These are phyloP conservation scores for Mungos mungo DNA, from an alignment of 2,113 vertebrate genomes.

Conservation along the genomic window DNA sequence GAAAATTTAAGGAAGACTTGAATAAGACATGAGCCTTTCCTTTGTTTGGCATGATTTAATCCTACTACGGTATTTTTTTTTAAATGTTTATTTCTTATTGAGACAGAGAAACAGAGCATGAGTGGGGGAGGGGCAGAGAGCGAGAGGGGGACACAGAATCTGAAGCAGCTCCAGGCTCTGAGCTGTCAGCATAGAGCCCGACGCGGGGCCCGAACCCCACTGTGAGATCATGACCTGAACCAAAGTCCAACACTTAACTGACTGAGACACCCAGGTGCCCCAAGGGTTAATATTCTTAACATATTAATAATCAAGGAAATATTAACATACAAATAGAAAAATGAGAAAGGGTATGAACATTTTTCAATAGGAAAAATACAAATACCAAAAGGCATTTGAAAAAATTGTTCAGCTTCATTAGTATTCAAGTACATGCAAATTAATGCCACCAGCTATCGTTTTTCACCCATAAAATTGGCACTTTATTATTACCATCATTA, in stretches of 20 bases:
- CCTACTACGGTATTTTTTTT: neutral
- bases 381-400: constrained; percentile 65
- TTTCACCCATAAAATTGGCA: constrained; percentile 39
- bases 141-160: no score
- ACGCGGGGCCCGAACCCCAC: no score
- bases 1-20: neutral
- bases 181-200: no score
- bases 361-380: constrained; percentile 57
- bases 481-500: constrained; percentile 20
- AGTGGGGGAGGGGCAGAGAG: no score
- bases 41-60: neutral
- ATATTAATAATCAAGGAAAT: constrained; percentile 44
- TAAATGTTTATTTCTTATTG: no score
- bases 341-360: constrained; percentile 24
- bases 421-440: constrained; percentile 68
- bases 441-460: constrained; percentile 43
- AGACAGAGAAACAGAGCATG: no score
- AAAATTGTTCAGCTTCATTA: constrained; percentile 44
- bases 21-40: neutral
- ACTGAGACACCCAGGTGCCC: no score
- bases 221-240: no score
- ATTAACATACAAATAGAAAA: constrained; percentile 70
- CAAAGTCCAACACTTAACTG: no score
- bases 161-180: no score
- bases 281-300: constrained; percentile 44